Base-by-base conservation (phyloP, 2,113 vertebrate genomes). In the Oreotragus oreotragus region DNA sequence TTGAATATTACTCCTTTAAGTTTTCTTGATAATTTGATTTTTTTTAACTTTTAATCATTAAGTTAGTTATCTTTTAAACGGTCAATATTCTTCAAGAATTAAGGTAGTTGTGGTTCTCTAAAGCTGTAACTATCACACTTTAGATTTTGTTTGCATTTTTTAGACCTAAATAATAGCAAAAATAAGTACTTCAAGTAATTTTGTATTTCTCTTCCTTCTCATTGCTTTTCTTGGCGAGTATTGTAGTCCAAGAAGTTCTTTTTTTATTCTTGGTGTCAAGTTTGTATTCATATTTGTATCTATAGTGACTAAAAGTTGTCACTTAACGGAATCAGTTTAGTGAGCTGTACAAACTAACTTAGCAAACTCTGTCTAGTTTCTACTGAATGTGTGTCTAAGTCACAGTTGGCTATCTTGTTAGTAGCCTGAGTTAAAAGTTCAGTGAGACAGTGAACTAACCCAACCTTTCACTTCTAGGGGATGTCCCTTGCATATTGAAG, bases 331-430 rank as follows among this genome's bases (percentile, higher is more conserved):
- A 90, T 96, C 60, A 90, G 66, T 92, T 97, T 92, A 91, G 39
- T 96, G 95, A 96, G 81, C 94, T 90, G 43, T 58, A 79, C 66
- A 95, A 96, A 93, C 76, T 96, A 97, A 98, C 92, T 97, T 91
- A 95, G 80, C 36, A 97, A 57, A 92, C 47, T 98, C 51, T 94
- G 79, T 93, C 73, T 70, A 92, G 88, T 80, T 95, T 77, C 62
- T 83, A 85, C 55, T 55, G 8, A 55, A 76, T 81, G 66, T 80
- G 55, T 97, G 81, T 95, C 60, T 87, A 85, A 85, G 94, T 98
- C 92, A 97, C 36, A 91, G 95, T 88, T 97, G 85, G 17, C 57
- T 43, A 86, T 62, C 95, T 96, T 98, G 88, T 94, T 98, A 92
- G 80, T 23, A 86, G 30, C 85, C 96, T 96, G 76, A 80, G 85